Conservation (phyloP, 2,113 vertebrate genomes). For the Bucco capensis region DNA sequence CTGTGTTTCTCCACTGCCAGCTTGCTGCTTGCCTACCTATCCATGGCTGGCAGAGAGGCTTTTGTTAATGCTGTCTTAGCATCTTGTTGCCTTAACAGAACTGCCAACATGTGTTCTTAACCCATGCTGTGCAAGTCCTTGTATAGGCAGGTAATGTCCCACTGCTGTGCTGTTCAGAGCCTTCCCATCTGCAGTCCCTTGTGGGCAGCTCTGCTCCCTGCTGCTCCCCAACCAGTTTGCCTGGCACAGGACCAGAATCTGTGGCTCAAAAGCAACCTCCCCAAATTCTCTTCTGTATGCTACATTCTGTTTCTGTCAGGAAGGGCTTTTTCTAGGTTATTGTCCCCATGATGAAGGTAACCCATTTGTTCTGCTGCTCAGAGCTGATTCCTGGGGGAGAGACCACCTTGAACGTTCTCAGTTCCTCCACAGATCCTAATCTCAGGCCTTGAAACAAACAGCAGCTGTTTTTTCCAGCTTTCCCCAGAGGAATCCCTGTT, state of each 20-base stretch:
- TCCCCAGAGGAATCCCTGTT: background rate
- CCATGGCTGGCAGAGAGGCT: background rate
- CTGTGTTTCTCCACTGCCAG: background rate
- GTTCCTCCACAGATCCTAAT: background rate
- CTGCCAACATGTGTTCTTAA: background rate
- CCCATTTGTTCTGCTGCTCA: background rate
- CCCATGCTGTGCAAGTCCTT: background rate
- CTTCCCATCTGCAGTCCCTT: fast-evolving
- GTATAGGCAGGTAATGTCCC: background rate
- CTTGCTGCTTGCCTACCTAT: background rate
- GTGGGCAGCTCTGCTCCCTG: background rate
- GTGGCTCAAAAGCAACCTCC: background rate
- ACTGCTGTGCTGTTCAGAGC: background rate
- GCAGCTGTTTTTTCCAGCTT: background rate
- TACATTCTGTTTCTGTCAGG: background rate
- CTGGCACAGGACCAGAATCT: background rate
- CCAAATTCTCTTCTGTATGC: background rate
- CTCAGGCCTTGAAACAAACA: fast-evolving
- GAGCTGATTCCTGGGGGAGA: background rate
- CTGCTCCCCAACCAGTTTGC: background rate
- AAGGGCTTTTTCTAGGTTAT: background rate
- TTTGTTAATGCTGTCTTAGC: background rate
- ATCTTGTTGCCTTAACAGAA: background rate
- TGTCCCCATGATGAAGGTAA: background rate
- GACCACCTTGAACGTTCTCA: fast-evolving